A percentile compares a stretch with the other conserved stretches of the same genome.
These are phyloP conservation scores for Harpalus rufipes DNA, from an alignment of 2,888 invertebrate genomes.

Conservation along the genomic window DNA sequence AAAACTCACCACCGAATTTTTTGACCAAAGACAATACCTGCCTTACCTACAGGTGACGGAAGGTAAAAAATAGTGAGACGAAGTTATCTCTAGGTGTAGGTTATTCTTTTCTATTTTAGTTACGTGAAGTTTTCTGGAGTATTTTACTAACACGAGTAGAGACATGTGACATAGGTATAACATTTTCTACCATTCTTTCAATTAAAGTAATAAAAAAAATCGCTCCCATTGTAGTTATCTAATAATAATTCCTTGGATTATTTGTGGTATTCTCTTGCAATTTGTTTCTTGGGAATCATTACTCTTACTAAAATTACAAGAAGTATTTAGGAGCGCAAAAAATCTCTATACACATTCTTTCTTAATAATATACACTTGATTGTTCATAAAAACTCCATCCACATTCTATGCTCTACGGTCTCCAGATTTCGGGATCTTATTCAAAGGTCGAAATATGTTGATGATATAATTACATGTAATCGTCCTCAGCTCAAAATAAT, in stretches of 20 bases:
- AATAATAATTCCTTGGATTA: not conserved
- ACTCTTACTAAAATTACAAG: constrained; percentile 14
- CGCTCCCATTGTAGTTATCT: not conserved
- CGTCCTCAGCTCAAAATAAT: constrained; percentile 27
- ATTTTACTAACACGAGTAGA: too few species aligned
- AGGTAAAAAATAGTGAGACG: too few species aligned
- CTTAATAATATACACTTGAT: constrained; percentile 24
- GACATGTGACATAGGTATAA: too few species aligned
- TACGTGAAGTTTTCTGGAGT: too few species aligned
- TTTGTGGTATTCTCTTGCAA: not conserved
- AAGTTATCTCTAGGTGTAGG: too few species aligned
- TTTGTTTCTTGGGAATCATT: not conserved
- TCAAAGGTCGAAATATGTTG: constrained; percentile 39
- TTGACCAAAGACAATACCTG: too few species aligned
- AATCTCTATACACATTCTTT: constrained; percentile 29
- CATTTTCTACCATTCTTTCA: too few species aligned
- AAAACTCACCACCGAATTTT: too few species aligned
- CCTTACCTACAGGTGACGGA: too few species aligned
- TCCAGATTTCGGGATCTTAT: constrained; percentile 20
- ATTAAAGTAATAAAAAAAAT: too few species aligned
- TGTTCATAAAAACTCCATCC: not conserved
- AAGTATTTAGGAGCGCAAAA: constrained; percentile 26
- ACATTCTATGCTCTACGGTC: not conserved
- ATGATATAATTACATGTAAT: constrained; percentile 38
- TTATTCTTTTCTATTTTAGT: too few species aligned